Conservation (phyloP, 2,888 invertebrate genomes). For the Cataglyphis altisquamis region DNA sequence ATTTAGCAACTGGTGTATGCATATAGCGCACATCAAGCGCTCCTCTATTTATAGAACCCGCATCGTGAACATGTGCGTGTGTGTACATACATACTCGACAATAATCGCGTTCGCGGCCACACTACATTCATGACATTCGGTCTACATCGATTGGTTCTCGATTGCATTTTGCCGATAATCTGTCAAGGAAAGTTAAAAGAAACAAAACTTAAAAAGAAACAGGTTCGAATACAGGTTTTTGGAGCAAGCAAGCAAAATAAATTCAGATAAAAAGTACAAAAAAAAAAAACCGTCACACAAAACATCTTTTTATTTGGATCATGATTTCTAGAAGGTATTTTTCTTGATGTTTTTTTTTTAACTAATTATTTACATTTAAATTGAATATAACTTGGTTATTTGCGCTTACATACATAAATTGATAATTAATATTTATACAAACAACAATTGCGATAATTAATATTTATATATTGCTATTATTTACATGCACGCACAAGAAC, state of each 20-base stretch:
- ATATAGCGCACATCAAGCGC: conserved; percentile 12
- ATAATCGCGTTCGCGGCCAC: conserved; percentile 35
- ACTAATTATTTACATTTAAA: conserved; percentile 16
- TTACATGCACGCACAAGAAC: neutral
- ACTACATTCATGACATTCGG: conserved; percentile 34
- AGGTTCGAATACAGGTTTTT: neutral
- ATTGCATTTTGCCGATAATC: neutral
- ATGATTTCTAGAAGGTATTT: neutral
- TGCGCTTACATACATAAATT: neutral
- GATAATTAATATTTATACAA: too few species aligned
- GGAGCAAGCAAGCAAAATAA: neutral
- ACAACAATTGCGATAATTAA: neutral
- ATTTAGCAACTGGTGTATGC: conserved; percentile 44
- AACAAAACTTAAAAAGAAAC: neutral
- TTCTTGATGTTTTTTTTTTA: neutral
- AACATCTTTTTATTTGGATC: neutral
- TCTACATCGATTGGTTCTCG: neutral
- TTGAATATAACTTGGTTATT: neutral
- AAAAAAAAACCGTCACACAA: too few species aligned
- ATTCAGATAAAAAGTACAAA: neutral
- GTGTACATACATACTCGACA: conserved; percentile 7
- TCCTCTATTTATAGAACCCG: conserved; percentile 51
- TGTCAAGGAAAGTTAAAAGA: neutral
- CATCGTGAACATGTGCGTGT: conserved; percentile 15
- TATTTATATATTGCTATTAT: neutral